These are phyloP conservation scores for Hirtodrosophila histrioides DNA, from an alignment of 2,888 invertebrate genomes.

Conservation along the genomic window DNA sequence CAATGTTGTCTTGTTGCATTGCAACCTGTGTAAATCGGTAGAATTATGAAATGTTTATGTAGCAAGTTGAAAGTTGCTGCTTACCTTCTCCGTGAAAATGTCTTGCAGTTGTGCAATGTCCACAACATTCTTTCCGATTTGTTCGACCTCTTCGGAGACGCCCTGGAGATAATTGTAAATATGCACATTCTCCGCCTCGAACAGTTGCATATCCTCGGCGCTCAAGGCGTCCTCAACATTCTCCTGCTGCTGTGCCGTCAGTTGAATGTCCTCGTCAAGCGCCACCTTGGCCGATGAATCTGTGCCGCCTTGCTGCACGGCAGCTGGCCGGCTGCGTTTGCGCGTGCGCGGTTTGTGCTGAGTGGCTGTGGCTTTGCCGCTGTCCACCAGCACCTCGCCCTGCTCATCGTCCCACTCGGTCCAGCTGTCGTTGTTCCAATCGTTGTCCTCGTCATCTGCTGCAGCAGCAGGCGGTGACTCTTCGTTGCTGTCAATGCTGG, in stretches of 20 bases:
- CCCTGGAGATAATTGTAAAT: slow-evolving; percentile 94
- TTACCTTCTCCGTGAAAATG: slow-evolving; percentile 96
- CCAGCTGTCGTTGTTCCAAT: slow-evolving; percentile 68
- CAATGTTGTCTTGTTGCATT: slow-evolving; percentile 97
- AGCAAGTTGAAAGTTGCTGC: background rate
- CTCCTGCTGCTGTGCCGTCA: slow-evolving; percentile 76
- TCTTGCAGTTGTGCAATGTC: slow-evolving; percentile 98
- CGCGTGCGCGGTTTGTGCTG: slow-evolving; percentile 50
- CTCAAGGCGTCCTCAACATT: slow-evolving; percentile 86
- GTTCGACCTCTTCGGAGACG: slow-evolving; percentile 94
- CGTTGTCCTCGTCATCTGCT: slow-evolving; percentile 40
- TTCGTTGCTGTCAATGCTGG: slow-evolving; percentile 55
- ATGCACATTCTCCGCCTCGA: slow-evolving; percentile 95
- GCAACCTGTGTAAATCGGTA: slow-evolving; percentile 86
- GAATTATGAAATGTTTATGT: background rate
- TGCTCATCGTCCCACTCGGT: slow-evolving; percentile 55
- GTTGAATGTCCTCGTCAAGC: slow-evolving; percentile 82
- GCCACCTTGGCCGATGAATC: slow-evolving; percentile 79
- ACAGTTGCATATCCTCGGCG: slow-evolving; percentile 95
- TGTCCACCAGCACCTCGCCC: slow-evolving; percentile 7
- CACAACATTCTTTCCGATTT: slow-evolving; percentile 95
- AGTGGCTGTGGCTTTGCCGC: slow-evolving; percentile 8
- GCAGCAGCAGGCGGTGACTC: background rate
- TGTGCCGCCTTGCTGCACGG: slow-evolving; percentile 17
- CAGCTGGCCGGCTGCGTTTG: slow-evolving; percentile 46